Evolutionary conservation across 2,797 vertebrate species (phyloP).

Genomic region (Manis javanica): DNA sequence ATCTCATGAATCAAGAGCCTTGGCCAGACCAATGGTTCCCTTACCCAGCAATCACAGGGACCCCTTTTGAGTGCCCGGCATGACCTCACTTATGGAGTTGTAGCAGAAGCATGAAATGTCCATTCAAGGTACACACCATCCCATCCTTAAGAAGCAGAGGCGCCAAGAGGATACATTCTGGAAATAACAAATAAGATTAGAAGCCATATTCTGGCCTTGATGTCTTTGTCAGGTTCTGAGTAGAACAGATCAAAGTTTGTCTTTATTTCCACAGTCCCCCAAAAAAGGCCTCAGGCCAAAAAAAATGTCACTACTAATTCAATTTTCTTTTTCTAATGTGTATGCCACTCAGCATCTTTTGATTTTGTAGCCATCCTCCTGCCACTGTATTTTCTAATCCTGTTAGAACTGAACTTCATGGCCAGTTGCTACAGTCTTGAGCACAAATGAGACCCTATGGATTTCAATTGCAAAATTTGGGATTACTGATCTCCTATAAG

Average conservation of each 20-base stretch:
- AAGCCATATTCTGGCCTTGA: conserved; percentile 68
- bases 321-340: conserved; percentile 75
- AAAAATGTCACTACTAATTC: conserved; percentile 80
- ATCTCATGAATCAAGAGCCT: not conserved
- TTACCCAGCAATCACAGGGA: not conserved
- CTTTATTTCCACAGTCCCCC: conserved; percentile 78
- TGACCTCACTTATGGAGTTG: not conserved
- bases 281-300: conserved; percentile 53
- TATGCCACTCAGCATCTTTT: conserved; percentile 73
- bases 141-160: conserved; percentile 47
- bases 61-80: not conserved
- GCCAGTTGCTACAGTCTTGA: not conserved
- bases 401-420: conserved; percentile 35
- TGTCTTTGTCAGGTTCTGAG: conserved; percentile 73
- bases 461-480: not conserved
- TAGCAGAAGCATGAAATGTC: conserved; percentile 23
- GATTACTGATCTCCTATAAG: not conserved
- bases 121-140: conserved; percentile 7
- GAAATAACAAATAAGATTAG: conserved; percentile 80
- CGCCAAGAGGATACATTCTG: conserved; percentile 26
- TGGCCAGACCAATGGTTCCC: not conserved
- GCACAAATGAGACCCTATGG: not conserved
- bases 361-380: conserved; percentile 52
- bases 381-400: conserved; percentile 51
- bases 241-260: conserved; percentile 80